Evolutionary conservation across 2,888 invertebrate species (phyloP), one percentile per base, ranked within the genome.

Genomic region (Cephus spinipes): DNA sequence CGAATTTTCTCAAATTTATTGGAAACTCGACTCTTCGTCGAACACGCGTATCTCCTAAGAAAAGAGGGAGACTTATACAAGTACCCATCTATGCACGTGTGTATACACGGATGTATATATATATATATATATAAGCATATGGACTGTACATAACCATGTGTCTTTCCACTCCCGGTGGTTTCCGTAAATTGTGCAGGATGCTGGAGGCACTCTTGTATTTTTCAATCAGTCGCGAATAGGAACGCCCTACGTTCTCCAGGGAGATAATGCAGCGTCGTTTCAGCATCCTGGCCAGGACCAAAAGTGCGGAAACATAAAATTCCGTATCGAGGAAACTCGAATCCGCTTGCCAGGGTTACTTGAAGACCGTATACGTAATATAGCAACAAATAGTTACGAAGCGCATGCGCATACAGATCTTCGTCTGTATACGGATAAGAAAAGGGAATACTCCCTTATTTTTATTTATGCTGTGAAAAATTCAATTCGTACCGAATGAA

Each of bases 1-100:
- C 55, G 55, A 83, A 82, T 81, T 84, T 83, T 82, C 81, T 77
- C 75, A 79, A 83, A 82, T 84, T 82, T 82, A 82, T 81, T 79
- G 79, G 80, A 81, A 81, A 84, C 75, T 81, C 15, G 74, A 78
- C 78, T 71, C 69, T 76, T 76, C 73, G 76, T 23, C 34, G 55
- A 75, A 75, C 75, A 55, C 75, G 69, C 77, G 40, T 35, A 15
- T 68, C 23, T 55, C 55, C 55, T 55, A 23, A 23, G 55, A 55
- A 55, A 55, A 55, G 55, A 55, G 9, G 23, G 55, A 55, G 55
- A 55, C 23, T 23, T 55, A 55, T 15, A 23, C 2, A 55, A 23
- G 6, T 55, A 23, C 55, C 15, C 0, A 15, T 40, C 40, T 9
- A 1, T 15, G 23, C 15, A 4, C 0, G 15, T 40, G 6, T 4